A percentile compares a stretch with the other conserved stretches of the same genome.
Conservation (phyloP, 2,797 vertebrate species). For the Amphiprion clarkii region DNA sequence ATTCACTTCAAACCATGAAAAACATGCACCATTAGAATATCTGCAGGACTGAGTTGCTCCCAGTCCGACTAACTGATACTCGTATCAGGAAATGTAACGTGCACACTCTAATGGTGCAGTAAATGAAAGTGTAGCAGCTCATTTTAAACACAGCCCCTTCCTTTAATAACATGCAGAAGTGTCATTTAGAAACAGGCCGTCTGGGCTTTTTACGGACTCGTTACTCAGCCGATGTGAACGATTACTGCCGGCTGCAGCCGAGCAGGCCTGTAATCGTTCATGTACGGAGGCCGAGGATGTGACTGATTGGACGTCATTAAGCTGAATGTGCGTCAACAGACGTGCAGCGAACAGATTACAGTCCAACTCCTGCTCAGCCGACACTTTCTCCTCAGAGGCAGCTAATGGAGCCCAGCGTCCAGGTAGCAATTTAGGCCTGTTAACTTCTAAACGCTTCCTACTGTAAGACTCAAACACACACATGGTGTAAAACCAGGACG, state of each 20-base stretch:
- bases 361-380: slow-evolving; percentile 44
- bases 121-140: neutral
- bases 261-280: slow-evolving; percentile 66
- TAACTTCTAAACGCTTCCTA: slow-evolving; percentile 60
- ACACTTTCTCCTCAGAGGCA: slow-evolving; percentile 55
- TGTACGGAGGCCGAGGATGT: slow-evolving; percentile 49
- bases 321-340: slow-evolving; percentile 65
- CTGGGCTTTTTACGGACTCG: slow-evolving; percentile 35
- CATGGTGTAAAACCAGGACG: neutral
- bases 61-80: too few relatives aligned
- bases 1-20: too few relatives aligned
- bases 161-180: slow-evolving; percentile 27
- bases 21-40: too few relatives aligned
- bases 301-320: slow-evolving; percentile 72
- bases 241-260: slow-evolving; percentile 42
- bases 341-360: slow-evolving; percentile 33
- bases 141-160: slow-evolving; percentile 19
- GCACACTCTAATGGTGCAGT: too few relatives aligned
- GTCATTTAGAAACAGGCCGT: slow-evolving; percentile 39
- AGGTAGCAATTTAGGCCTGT: slow-evolving; percentile 61
- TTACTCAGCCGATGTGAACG: slow-evolving; percentile 55
- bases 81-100: too few relatives aligned
- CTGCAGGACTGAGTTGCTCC: too few relatives aligned
- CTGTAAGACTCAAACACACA: slow-evolving; percentile 23
- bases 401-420: slow-evolving; percentile 48